A percentile compares a stretch with the other conserved stretches of the same genome.
These are phyloP conservation scores for Drosophila lini DNA, from an alignment of 1,140 invertebrate species.

Conservation along the genomic window DNA sequence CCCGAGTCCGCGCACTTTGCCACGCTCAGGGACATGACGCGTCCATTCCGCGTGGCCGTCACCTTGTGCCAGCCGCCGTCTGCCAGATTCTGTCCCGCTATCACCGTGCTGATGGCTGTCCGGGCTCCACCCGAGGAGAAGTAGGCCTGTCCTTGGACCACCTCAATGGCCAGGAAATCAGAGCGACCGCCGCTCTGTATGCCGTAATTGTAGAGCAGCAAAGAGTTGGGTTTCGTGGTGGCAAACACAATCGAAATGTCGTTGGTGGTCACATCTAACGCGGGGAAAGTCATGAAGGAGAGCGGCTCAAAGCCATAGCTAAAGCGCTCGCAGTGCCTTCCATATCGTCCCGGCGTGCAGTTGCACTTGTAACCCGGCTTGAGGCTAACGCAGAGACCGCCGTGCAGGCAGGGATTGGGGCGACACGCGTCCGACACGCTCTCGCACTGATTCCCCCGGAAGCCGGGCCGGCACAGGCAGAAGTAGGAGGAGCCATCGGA, in stretches of 20 bases:
- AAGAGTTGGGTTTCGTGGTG: slow-evolving; percentile 93
- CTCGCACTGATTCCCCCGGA: slow-evolving; percentile 95
- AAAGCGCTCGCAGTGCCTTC: slow-evolving; percentile 94
- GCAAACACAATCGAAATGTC: slow-evolving; percentile 96
- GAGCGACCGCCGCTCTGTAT: slow-evolving; percentile 93
- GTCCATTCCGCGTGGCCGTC: slow-evolving; percentile 94
- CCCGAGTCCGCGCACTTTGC: slow-evolving; percentile 92
- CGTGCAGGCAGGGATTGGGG: slow-evolving; percentile 95
- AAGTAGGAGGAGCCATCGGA: slow-evolving; percentile 94
- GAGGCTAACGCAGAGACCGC: slow-evolving; percentile 92
- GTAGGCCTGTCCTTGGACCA: slow-evolving; percentile 91
- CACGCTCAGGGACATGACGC: slow-evolving; percentile 93
- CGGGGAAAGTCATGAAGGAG: slow-evolving; percentile 94
- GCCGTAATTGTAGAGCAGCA: slow-evolving; percentile 96
- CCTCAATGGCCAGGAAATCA: slow-evolving; percentile 96
- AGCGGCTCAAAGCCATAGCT: slow-evolving; percentile 95
- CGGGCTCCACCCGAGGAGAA: slow-evolving; percentile 95
- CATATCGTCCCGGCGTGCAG: slow-evolving; percentile 94
- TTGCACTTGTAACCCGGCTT: slow-evolving; percentile 94
- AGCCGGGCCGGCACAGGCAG: slow-evolving; percentile 94
- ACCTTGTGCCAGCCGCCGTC: slow-evolving; percentile 96
- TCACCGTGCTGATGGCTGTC: slow-evolving; percentile 92
- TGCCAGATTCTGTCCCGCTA: slow-evolving; percentile 89
- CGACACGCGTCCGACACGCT: slow-evolving; percentile 93
- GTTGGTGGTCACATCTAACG: slow-evolving; percentile 93